Conservation (phyloP, 2,888 invertebrate genomes). For the Seira sanloemensis region DNA sequence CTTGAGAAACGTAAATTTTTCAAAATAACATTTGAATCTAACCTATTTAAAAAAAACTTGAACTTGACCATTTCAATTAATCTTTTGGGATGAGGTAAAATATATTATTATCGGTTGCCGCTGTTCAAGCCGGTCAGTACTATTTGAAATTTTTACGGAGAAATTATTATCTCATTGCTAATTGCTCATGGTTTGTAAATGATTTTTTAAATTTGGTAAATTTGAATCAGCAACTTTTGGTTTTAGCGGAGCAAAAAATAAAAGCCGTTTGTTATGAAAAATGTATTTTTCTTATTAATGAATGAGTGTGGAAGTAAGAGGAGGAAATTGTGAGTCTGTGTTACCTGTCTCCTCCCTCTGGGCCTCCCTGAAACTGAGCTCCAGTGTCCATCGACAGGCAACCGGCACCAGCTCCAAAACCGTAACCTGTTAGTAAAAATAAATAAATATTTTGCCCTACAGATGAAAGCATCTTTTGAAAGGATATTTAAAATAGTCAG, state of each 20-base stretch:
- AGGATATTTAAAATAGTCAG: background rate
- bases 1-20: no score
- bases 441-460: no score
- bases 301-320: background rate
- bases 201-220: no score
- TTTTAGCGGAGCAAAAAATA: background rate
- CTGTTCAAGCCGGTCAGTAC: no score
- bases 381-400: constrained; percentile 97
- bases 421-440: constrained; percentile 79
- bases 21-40: no score
- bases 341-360: constrained; percentile 77
- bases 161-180: no score
- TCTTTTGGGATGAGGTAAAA: no score
- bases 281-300: background rate
- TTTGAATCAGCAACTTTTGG: constrained; percentile 10
- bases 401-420: constrained; percentile 98
- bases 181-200: no score
- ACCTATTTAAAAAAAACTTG: no score
- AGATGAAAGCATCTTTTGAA: background rate
- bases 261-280: background rate
- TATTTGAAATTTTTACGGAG: no score
- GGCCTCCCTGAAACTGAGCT: constrained; percentile 86
- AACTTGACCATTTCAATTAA: no score
- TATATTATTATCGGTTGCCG: no score
- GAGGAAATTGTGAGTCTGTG: background rate